Conservation (phyloP, 2,113 vertebrate genomes). For the Benitochromis conjunctus region DNA sequence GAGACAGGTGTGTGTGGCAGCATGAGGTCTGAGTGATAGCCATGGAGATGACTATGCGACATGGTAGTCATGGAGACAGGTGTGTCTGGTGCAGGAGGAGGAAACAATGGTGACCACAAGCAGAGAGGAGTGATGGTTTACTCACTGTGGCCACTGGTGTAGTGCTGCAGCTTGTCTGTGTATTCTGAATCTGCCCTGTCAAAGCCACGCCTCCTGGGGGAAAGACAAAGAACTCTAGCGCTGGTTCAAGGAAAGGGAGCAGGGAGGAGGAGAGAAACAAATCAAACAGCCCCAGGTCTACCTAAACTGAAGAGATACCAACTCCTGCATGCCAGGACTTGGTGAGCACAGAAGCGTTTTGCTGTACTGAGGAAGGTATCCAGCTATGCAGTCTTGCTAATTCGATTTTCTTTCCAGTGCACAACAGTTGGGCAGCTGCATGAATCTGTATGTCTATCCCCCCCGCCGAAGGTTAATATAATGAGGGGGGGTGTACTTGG, state of each 20-base stretch:
- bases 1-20: conserved; percentile 64
- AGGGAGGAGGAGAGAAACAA: conserved; percentile 4
- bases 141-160: conserved; percentile 99
- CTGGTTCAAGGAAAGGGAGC: conserved; percentile 33
- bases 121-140: conserved; percentile 54
- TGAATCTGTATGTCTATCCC: neutral
- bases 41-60: conserved; percentile 43
- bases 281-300: conserved; percentile 44
- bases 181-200: conserved; percentile 96
- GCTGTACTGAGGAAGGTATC: neutral
- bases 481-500: neutral
- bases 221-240: conserved; percentile 80
- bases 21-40: conserved; percentile 23
- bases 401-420: neutral
- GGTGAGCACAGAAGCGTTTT: neutral
- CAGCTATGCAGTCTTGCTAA: neutral
- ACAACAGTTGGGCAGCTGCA: neutral
- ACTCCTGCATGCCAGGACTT: neutral
- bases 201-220: conserved; percentile 93
- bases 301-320: neutral
- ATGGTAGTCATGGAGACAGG: conserved; percentile 63
- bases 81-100: conserved; percentile 18
- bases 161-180: conserved; percentile 98
- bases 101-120: neutral
- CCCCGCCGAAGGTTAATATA: neutral